phyloP scores from a whole-genome alignment of 1,140 invertebrate species.

The Macrobrachium nipponense region DNA sequence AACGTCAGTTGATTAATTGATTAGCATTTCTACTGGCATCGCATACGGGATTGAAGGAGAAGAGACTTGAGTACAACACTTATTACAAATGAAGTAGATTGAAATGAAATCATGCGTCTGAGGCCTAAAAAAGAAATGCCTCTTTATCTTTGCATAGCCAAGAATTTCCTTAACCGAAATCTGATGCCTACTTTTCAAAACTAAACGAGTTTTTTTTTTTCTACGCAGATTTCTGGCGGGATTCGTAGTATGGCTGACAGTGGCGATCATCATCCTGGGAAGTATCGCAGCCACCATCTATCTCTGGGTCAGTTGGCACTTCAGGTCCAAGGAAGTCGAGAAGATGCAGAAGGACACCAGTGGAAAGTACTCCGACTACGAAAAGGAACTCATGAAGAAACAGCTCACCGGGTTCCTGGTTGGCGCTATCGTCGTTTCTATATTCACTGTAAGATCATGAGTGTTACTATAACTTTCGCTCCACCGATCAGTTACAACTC shows the following conservation, averaged over 20 bases:
- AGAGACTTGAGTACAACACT: too few species aligned
- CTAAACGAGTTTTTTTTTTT: conserved; percentile 43
- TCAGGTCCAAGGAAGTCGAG: conserved; percentile 65
- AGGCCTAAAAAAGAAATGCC: too few species aligned
- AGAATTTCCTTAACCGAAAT: too few species aligned
- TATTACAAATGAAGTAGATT: too few species aligned
- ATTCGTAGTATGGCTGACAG: conserved; percentile 77
- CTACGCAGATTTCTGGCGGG: conserved; percentile 53
- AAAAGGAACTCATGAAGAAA: not conserved
- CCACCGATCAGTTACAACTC: too few species aligned
- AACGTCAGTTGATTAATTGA: too few species aligned
- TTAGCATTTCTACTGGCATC: too few species aligned
- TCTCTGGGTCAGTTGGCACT: conserved; percentile 74
- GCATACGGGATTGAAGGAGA: too few species aligned
- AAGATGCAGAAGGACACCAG: conserved; percentile 68
- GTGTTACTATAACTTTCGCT: too few species aligned
- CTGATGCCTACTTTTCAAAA: conserved; percentile 62
- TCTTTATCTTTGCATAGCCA: too few species aligned
- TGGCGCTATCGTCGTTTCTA: conserved; percentile 75
- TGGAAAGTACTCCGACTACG: not conserved
- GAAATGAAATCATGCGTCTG: too few species aligned
- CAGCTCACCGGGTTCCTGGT: conserved; percentile 69
- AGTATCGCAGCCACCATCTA: conserved; percentile 75
- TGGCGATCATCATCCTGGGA: conserved; percentile 74
- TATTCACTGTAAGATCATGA: conserved; percentile 72